Base-by-base conservation (phyloP, 2,797 vertebrate species). In the Capromys pilorides region DNA sequence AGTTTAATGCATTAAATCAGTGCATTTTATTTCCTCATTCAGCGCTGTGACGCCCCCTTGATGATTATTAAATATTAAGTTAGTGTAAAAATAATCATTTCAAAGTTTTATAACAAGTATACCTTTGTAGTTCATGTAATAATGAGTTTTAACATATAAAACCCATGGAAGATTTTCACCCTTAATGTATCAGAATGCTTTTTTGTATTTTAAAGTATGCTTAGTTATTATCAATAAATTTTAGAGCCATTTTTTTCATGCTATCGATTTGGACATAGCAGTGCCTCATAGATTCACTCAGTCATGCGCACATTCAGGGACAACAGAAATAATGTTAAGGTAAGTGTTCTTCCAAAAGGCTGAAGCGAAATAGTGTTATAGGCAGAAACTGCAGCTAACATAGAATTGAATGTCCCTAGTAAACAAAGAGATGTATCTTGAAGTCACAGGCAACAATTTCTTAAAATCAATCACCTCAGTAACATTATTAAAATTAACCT, bases 101-200 rank as follows among this genome's bases (percentile, higher is more conserved):
- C 73, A 77, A 59, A 81, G 49, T 82, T 93, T 86, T 83, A 61
- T 33, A 90, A 26, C 86, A 85, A 90, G 87, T 66, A 71, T 41
- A 66, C 49, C 81, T 83, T 81, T 71, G 64, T 85, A 86, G 19
- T 78, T 90, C 16, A 57, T 14, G 41, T 82, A 61, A n/a, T 80
- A 71, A 83, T 67, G 86, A 61, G n/a, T 83, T 95, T 92, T 78
- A 93, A 82, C 24, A 49, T 85, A 57, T 4, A 75, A 22, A 67
- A 33, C 75, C 67, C 49, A n/a, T n/a, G 11, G 62, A 18, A 82
- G 12, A 10, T 51, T 75, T 54, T 87, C 57, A 75, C 11, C 54
- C 2, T 81, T 51, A 49, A 1, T 61, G 1, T 36, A 18, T 69
- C 22, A 26, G 33, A 83, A 67, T 93, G 57, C 45, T 82, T 59